Conservation (phyloP, 2,888 invertebrate species). For the Teleiodes luculella region DNA sequence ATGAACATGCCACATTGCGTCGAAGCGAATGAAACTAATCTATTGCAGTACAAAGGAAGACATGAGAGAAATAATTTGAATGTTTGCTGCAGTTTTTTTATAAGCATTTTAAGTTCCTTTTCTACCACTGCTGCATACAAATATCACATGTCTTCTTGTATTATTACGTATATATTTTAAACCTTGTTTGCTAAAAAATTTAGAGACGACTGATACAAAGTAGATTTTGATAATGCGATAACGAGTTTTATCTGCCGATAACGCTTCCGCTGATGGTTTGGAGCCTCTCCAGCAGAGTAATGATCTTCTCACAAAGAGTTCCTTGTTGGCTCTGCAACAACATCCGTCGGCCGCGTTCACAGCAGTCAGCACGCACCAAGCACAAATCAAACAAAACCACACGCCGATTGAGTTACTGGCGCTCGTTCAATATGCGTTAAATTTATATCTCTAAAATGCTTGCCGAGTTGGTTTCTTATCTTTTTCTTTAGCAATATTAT, state of each 20-base stretch:
- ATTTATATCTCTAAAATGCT: neutral
- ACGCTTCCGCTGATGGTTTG: constrained; percentile 1
- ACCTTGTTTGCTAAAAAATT: no score
- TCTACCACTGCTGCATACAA: no score
- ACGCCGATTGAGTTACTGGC: constrained; percentile 47
- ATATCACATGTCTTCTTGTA: no score
- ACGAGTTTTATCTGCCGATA: constrained; percentile 15
- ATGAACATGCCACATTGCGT: constrained; percentile 6
- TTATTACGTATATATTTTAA: no score
- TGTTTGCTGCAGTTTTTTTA: no score
- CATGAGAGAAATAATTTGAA: no score
- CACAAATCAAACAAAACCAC: constrained; percentile 51
- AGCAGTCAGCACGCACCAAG: constrained; percentile 27
- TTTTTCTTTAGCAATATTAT: no score
- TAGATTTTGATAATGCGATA: constrained; percentile 1
- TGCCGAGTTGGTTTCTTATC: no score
- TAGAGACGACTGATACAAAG: neutral
- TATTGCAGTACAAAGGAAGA: no score
- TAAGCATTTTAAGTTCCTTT: no score
- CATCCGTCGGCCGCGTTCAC: constrained; percentile 55
- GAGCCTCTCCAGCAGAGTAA: constrained; percentile 30
- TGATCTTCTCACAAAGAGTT: constrained; percentile 53
- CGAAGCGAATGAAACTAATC: no score
- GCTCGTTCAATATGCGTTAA: constrained; percentile 11
- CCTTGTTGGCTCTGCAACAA: constrained; percentile 50